Percentiles rank a stretch among this genome's conserved stretches.
These are phyloP conservation scores for Spicauda simplicius DNA, from an alignment of 2,888 invertebrate genomes.

Conservation along the genomic window DNA sequence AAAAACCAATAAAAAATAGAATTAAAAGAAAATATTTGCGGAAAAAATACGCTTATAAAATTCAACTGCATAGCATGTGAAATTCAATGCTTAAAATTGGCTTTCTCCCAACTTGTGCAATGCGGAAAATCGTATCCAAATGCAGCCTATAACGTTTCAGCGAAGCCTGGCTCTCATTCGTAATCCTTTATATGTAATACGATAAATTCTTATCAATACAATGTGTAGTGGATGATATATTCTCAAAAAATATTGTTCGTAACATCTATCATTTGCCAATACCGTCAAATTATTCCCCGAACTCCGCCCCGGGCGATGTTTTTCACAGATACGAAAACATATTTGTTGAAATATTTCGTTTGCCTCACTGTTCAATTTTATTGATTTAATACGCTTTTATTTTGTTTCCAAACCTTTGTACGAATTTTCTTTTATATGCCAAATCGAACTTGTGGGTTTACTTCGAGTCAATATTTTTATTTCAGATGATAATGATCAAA, in stretches of 20 bases:
- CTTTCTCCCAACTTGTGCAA: conserved; percentile 30
- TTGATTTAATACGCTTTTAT: background rate
- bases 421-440: too few species aligned
- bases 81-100: conserved; percentile 31
- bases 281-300: background rate
- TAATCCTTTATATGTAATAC: conserved; percentile 7
- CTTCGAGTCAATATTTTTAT: too few species aligned
- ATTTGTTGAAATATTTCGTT: background rate
- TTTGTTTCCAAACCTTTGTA: background rate
- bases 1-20: background rate
- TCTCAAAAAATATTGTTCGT: conserved; percentile 7
- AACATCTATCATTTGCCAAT: background rate
- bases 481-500: too few species aligned
- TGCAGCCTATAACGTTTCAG: conserved; percentile 18
- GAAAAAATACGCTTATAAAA: background rate
- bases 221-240: background rate
- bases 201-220: conserved; percentile 20
- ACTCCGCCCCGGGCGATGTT: background rate
- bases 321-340: background rate
- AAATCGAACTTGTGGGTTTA: too few species aligned
- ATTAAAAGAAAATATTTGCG: background rate
- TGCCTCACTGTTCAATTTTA: background rate
- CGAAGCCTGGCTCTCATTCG: background rate
- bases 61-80: conserved; percentile 8
- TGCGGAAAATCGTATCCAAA: conserved; percentile 31